Conservation (phyloP, 2,888 invertebrate species). For the Eupeodes luniger region DNA sequence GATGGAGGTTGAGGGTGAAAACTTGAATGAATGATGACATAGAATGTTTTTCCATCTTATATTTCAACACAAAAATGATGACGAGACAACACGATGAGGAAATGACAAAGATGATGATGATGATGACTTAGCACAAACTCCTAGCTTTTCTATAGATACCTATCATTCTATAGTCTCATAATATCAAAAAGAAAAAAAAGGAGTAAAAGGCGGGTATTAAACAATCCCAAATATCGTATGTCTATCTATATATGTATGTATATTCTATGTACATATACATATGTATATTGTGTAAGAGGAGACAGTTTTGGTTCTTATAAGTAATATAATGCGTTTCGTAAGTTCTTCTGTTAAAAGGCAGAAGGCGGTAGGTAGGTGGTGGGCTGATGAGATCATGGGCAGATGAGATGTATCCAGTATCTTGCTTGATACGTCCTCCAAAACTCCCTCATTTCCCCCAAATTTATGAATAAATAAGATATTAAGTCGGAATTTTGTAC, state of each 20-base stretch:
- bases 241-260: no score
- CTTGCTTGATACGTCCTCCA: background rate
- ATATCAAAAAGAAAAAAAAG: conserved; percentile 8
- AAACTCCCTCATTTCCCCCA: background rate
- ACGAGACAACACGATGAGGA: conserved; percentile 52
- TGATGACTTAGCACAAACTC: conserved; percentile 62
- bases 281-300: background rate
- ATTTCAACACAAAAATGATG: conserved; percentile 55
- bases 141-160: background rate
- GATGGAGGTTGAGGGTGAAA: conserved; percentile 3
- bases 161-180: background rate
- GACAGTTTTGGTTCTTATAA: conserved; percentile 17
- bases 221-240: conserved; percentile 39
- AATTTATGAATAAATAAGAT: conserved; percentile 48
- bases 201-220: conserved; percentile 19
- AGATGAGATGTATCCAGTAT: background rate
- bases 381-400: no score
- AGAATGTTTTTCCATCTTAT: conserved; percentile 42
- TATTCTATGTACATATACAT: no score
- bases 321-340: background rate
- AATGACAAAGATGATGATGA: conserved; percentile 58
- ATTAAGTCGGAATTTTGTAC: conserved; percentile 51
- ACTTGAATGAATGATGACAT: conserved; percentile 54
- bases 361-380: background rate
- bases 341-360: background rate